phyloP scores from a whole-genome alignment of 2,797 vertebrate genomes.

The Simalia tracyae region DNA sequence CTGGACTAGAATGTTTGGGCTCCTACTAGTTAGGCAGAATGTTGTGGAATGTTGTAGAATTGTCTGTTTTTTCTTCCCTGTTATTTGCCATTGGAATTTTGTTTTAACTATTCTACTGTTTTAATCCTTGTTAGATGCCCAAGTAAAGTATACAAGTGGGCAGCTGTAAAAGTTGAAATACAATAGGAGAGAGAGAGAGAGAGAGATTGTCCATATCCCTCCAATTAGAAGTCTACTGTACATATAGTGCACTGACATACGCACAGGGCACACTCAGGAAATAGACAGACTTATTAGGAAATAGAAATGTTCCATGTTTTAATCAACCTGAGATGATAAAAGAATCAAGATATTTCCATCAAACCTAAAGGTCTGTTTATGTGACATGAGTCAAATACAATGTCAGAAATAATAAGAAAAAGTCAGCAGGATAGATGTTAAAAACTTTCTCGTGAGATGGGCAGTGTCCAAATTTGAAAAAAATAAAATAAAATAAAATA shows the following conservation, averaged over 20 bases:
- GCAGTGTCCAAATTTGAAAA: too few species aligned
- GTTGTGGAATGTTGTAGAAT: not conserved
- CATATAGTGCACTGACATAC: not conserved
- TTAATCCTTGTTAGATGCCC: not conserved
- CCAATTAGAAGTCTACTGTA: not conserved
- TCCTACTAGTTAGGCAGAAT: not conserved
- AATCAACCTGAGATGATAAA: not conserved
- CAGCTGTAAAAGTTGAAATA: not conserved
- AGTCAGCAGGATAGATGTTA: not conserved
- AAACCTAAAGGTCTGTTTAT: not conserved
- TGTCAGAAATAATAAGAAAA: not conserved
- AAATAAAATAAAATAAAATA: too few species aligned
- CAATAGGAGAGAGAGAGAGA: not conserved
- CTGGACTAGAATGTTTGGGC: not conserved
- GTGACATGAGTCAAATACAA: not conserved
- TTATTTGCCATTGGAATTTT: not conserved
- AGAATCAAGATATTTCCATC: not conserved
- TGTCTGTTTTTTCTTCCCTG: not conserved
- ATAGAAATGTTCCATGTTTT: not conserved
- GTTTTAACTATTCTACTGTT: not conserved
- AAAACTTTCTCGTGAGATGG: too few species aligned
- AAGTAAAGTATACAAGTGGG: not conserved
- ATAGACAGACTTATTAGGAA: not conserved
- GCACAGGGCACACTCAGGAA: not conserved
- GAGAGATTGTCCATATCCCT: not conserved